Evolutionary conservation across 2,113 vertebrate species (phyloP), one percentile per base, ranked within the genome.

Genomic region (Zeus faber): DNA sequence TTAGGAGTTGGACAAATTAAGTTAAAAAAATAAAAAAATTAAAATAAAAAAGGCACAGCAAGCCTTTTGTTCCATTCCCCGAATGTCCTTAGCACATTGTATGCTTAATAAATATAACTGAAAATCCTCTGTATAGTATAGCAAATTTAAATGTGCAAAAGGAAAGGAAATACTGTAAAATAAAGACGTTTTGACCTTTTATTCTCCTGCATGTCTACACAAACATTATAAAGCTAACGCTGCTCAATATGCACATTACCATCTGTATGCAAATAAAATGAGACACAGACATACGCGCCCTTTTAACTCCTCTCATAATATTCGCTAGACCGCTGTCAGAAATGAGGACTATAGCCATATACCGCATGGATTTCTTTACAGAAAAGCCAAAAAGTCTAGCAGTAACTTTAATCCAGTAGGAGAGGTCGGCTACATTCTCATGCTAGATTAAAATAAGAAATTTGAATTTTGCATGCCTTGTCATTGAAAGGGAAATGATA

Each of bases 1-100:
- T 82, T 75, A 78, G 54, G 76, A 66, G 62, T 68, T 70, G 46
- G 72, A 80, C 67, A 70, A 76, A 85, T 84, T 64, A 76, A 61
- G 43, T 16, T 65, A n/a, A n/a, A n/a, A n/a, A n/a, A n/a, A n/a
- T n/a, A n/a, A n/a, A n/a, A n/a, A n/a, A n/a, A n/a, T n/a, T n/a
- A n/a, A n/a, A n/a, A n/a, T n/a, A n/a, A n/a, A n/a, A 46, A 59
- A 3, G 18, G 39, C 63, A 67, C 52, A 59, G 56, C 61, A 57
- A 67, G 61, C 45, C 50, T 61, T 57, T 46, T 49, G 40, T 26
- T 4, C 45, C 43, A 6, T 59, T 74, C 67, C 31, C 49, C n/a
- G n/a, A 17, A 49, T 20, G 55, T 65, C 55, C 11, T 63, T 35
- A n/a, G n/a, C n/a, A n/a, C 17, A 47, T 47, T 16, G 29, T 23